These are phyloP conservation scores for Petrocephalus schoutedeni DNA, from an alignment of 2,797 vertebrate species.

Conservation along the genomic window DNA sequence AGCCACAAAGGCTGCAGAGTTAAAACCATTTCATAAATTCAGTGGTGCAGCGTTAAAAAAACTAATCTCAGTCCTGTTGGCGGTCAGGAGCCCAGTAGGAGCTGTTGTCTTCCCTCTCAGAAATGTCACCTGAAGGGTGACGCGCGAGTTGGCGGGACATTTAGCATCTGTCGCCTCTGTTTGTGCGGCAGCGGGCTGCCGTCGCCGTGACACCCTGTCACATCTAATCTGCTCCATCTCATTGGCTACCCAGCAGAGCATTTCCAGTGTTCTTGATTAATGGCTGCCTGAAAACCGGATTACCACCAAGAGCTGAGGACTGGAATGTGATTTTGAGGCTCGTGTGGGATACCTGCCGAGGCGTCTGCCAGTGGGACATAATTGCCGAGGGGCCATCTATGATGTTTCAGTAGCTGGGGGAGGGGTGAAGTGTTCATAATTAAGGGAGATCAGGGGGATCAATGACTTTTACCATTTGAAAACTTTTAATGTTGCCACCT, in stretches of 20 bases:
- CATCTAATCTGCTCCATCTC: not conserved
- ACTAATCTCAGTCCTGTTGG: not conserved
- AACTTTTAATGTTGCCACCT: not conserved
- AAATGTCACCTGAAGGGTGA: not conserved
- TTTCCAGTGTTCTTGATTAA: conserved; percentile 8
- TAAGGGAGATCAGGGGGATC: not conserved
- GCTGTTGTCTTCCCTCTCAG: not conserved
- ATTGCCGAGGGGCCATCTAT: not conserved
- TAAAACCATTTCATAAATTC: not conserved
- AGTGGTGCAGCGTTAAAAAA: not conserved
- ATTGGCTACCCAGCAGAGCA: not conserved
- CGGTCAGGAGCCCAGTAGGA: not conserved
- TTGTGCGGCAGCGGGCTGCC: not conserved
- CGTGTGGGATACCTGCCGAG: not conserved
- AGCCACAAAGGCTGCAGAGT: not conserved
- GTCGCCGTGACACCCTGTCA: not conserved
- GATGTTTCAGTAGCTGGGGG: not conserved
- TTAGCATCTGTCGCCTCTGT: conserved; percentile 10
- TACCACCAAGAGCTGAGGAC: not conserved
- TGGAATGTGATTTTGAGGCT: not conserved
- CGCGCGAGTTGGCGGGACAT: not conserved
- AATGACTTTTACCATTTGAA: not conserved
- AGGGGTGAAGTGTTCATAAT: not conserved
- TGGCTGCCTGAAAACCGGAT: not conserved
- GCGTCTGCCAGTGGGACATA: not conserved